Base-by-base conservation (phyloP, 2,888 invertebrate genomes). In the Elmis aenea region DNA sequence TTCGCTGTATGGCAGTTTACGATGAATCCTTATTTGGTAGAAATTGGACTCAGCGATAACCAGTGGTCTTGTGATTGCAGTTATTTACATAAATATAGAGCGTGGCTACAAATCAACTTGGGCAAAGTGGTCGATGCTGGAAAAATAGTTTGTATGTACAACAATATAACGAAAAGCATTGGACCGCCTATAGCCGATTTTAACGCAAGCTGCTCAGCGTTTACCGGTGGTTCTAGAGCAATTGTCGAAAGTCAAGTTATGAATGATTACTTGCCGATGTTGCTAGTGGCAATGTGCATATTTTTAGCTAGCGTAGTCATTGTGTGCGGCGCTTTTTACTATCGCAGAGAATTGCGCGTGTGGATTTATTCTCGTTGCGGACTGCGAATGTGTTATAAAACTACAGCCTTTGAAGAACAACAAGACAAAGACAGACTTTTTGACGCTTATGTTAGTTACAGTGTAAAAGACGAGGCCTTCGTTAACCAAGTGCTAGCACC, bases 371-470 rank as follows among this genome's bases (percentile, higher is more conserved):
- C 87, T 36, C 82, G 85, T 48, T 92, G 89, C 66, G 86, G 91
- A 32, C 73, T 90, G 42, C 75, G 87, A 58, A 83, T 89, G 72
- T 91, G 91, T 68, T 88, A 90, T 68, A 85, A 85, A 66, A 83
- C 85, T 15, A 80, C 83, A 3, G 77, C 79, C 13, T 86, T 85
- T 51, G 84, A 87, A 58, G 86, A 87, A 57, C 83, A 83, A 66
- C 82, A 82, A 57, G 84, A 85, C 66, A 83, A 83, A 69, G 86
- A 88, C 68, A 81, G 89, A 52, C 77, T 91, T 28, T 95, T 90
- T 67, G 96, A 97, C 69, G 94, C 92, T 33, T 96, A 95, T 71
- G 83, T 97, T 50, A 88, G 90, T 57, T 96, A 96, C 71, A 90
- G 91, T 62, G 84, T 87, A 42, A 88, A 91, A 67, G 94, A 95